These are phyloP conservation scores for Brachirus orientalis DNA, from an alignment of 2,113 vertebrate species.

Conservation along the genomic window DNA sequence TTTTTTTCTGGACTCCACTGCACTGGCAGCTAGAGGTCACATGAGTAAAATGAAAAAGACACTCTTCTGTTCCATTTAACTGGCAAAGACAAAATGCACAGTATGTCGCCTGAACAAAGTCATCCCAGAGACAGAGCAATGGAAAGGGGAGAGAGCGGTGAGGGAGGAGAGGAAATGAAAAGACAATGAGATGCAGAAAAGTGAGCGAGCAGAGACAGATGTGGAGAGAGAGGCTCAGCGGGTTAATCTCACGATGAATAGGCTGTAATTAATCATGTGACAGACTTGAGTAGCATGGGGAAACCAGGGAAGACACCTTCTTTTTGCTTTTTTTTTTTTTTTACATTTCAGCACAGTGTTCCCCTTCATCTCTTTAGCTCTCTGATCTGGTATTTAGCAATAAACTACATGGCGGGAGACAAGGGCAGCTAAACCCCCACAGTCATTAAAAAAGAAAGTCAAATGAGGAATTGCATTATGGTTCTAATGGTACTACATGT, in stretches of 20 bases:
- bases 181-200: slow-evolving; percentile 29
- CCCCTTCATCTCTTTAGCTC: slow-evolving; percentile 30
- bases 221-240: slow-evolving; percentile 37
- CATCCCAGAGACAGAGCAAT: slow-evolving; percentile 20
- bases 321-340: slow-evolving; percentile 16
- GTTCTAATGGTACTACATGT: slow-evolving; percentile 16
- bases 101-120: slow-evolving; percentile 22
- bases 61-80: slow-evolving; percentile 27
- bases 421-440: background rate
- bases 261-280: slow-evolving; percentile 63
- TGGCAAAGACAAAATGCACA: slow-evolving; percentile 6
- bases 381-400: slow-evolving; percentile 29
- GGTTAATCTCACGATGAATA: slow-evolving; percentile 57
- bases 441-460: background rate
- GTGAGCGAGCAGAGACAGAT: slow-evolving; percentile 15
- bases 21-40: slow-evolving; percentile 15
- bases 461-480: background rate
- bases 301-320: slow-evolving; percentile 22
- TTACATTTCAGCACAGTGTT: slow-evolving; percentile 21
- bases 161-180: slow-evolving; percentile 22
- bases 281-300: slow-evolving; percentile 35
- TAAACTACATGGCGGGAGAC: slow-evolving; percentile 25
- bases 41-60: slow-evolving; percentile 7
- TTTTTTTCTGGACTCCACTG: background rate
- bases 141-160: background rate